A percentile compares a stretch with the other conserved stretches of the same genome.
These are phyloP conservation scores for Lasiurus borealis DNA, from an alignment of 2,113 vertebrate species.

Conservation along the genomic window DNA sequence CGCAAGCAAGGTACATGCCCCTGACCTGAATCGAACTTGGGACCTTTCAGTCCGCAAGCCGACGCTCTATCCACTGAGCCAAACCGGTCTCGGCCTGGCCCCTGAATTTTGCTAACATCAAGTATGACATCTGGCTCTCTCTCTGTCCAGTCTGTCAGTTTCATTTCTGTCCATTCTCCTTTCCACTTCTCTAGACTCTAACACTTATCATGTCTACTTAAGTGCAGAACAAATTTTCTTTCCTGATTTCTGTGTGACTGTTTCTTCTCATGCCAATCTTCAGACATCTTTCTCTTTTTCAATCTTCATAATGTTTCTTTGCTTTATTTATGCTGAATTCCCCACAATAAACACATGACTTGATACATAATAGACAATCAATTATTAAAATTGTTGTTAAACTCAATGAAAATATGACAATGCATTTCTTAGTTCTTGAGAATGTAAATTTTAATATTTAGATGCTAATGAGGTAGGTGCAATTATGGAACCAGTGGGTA, in stretches of 20 bases:
- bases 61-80: too few species aligned
- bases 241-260: accelerated
- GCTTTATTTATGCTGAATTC: not conserved
- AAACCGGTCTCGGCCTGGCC: too few species aligned
- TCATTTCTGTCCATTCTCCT: not conserved
- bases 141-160: not conserved
- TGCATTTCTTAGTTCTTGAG: not conserved
- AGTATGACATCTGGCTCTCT: not conserved
- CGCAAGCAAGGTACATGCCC: too few species aligned
- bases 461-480: not conserved
- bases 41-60: too few species aligned
- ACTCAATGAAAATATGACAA: not conserved
- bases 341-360: not conserved
- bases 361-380: not conserved
- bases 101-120: not conserved
- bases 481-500: not conserved
- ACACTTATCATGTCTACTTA: not conserved
- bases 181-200: accelerated
- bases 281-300: not conserved
- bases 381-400: not conserved
- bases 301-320: not conserved
- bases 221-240: not conserved
- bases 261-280: not conserved
- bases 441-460: not conserved
- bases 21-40: too few species aligned